A percentile compares a stretch with the other conserved stretches of the same genome.
These are phyloP conservation scores for Eonycteris spelaea DNA, from an alignment of 2,113 vertebrate species.

Conservation along the genomic window DNA sequence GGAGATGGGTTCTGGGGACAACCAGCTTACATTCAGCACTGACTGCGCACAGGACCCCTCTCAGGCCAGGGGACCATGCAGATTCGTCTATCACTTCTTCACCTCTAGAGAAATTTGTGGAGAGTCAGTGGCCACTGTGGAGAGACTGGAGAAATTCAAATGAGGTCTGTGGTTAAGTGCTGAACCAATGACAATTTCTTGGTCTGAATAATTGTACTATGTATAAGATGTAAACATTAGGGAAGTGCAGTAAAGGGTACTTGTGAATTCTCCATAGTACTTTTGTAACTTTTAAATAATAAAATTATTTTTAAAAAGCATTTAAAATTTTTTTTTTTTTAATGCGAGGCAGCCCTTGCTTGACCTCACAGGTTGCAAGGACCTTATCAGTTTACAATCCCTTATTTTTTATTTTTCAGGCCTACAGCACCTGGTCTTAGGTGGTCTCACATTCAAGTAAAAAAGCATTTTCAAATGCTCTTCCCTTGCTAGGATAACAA, in stretches of 20 bases:
- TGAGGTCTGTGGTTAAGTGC: background rate
- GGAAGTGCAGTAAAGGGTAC: background rate
- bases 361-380: too few species aligned
- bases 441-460: too few species aligned
- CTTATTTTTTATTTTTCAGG: too few species aligned
- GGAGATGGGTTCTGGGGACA: background rate
- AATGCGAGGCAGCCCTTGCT: too few species aligned
- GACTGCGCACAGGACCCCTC: background rate
- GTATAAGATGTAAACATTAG: background rate
- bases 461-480: too few species aligned
- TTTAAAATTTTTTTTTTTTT: background rate
- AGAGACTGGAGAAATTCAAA: background rate
- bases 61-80: background rate
- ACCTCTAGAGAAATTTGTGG: background rate
- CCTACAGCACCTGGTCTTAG: too few species aligned
- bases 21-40: rapidly evolving
- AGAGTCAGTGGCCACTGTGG: background rate
- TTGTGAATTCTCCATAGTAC: background rate
- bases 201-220: background rate
- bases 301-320: background rate
- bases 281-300: background rate
- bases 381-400: too few species aligned
- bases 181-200: background rate
- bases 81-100: rapidly evolving
- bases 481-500: background rate